Percentiles rank a stretch among this genome's conserved stretches.
These are phyloP conservation scores for Pseudorectes ferrugineus DNA, from an alignment of 2,113 vertebrate species.

Conservation along the genomic window DNA sequence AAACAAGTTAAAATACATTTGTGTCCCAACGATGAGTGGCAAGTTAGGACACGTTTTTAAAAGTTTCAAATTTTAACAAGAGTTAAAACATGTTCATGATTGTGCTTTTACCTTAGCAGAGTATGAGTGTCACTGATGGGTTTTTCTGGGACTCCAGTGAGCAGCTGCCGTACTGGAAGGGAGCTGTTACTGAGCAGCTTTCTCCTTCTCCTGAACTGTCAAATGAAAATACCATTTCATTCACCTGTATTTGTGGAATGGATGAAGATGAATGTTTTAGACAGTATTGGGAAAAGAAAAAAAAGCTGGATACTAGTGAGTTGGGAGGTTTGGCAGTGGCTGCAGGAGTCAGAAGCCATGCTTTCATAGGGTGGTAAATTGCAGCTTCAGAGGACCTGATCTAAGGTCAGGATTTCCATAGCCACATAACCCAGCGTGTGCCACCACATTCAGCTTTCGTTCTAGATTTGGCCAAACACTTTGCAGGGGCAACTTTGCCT, in stretches of 20 bases:
- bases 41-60: background rate
- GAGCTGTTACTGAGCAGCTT: background rate
- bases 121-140: background rate
- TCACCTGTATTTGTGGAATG: background rate
- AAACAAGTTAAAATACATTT: constrained; percentile 38
- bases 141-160: background rate
- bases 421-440: background rate
- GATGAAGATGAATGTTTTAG: background rate
- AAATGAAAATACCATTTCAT: background rate
- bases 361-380: background rate
- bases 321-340: background rate
- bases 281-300: background rate
- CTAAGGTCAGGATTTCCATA: background rate
- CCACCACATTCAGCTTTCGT: background rate
- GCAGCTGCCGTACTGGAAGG: background rate
- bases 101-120: background rate
- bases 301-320: background rate
- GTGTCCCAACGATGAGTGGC: background rate
- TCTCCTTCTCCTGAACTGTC: background rate
- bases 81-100: background rate
- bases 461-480: background rate
- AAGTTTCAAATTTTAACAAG: background rate
- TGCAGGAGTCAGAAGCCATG: background rate
- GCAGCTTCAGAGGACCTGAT: background rate
- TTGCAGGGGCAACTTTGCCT: background rate